Evolutionary conservation across 2,888 invertebrate genomes (phyloP).

Genomic region (Linyphia triangularis): DNA sequence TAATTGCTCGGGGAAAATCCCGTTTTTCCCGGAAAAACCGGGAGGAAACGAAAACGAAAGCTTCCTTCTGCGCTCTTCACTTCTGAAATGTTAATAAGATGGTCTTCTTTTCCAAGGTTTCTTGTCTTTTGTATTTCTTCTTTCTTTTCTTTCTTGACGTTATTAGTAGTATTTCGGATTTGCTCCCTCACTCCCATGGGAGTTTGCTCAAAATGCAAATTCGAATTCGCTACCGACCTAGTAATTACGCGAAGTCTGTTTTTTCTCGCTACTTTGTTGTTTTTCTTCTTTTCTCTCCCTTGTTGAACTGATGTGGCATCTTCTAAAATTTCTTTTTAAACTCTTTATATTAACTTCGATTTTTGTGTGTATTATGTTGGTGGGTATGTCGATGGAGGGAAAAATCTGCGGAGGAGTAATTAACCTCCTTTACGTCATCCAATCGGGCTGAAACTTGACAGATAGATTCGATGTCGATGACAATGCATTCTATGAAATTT

Average conservation of each 20-base stretch:
- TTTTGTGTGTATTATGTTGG: too few species aligned
- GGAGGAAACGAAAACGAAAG: constrained; percentile 16
- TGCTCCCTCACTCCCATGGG: neutral
- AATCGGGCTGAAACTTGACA: too few species aligned
- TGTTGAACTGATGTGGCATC: neutral
- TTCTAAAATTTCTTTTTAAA: too few species aligned
- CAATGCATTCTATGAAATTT: too few species aligned
- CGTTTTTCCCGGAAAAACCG: constrained; percentile 1
- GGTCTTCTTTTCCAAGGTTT: constrained; percentile 47
- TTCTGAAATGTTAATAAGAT: constrained; percentile 74
- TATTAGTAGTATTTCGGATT: constrained; percentile 22
- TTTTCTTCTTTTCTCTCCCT: neutral
- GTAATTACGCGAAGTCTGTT: constrained; percentile 39
- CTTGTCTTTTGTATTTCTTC: constrained; percentile 8
- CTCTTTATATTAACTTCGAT: too few species aligned
- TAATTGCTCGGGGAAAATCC: constrained; percentile 67
- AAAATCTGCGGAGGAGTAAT: too few species aligned
- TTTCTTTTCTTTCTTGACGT: constrained; percentile 6
- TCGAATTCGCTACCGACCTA: neutral
- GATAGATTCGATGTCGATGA: too few species aligned
- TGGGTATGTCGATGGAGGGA: too few species aligned
- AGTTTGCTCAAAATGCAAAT: constrained; percentile 52
- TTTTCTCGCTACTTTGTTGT: neutral
- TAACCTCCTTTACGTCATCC: too few species aligned
- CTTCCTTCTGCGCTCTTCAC: constrained; percentile 14